Conservation (phyloP, 1,140 invertebrate genomes). For the Macrobrachium rosenbergii region DNA sequence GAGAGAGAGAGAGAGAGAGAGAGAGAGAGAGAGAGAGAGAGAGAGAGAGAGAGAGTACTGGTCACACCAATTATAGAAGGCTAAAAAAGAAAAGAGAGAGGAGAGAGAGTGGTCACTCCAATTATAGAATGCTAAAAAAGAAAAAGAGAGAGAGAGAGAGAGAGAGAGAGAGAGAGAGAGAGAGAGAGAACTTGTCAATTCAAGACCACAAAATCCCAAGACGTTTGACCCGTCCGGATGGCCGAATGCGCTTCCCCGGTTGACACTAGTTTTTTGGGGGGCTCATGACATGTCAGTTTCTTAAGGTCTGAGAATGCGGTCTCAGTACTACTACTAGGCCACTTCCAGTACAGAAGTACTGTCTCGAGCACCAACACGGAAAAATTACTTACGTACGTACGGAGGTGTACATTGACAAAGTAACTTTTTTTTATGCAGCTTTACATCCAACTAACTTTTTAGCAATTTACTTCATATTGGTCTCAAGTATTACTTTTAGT, state of each 20-base stretch:
- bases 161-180: background rate
- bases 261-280: background rate
- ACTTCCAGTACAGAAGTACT: no score
- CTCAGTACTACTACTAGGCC: background rate
- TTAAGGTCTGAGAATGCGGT: no score
- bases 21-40: slow-evolving; percentile 20
- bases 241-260: background rate
- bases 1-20: slow-evolving; percentile 14
- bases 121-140: background rate
- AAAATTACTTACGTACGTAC: no score
- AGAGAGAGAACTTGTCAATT: background rate
- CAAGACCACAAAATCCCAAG: no score
- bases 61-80: background rate
- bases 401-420: no score
- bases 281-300: no score
- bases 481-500: no score
- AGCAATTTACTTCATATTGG: no score
- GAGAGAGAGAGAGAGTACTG: background rate
- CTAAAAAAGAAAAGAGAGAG: background rate
- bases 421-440: no score
- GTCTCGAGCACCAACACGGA: no score
- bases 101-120: background rate
- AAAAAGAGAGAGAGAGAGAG: background rate
- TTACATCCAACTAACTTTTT: no score
- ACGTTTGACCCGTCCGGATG: no score